Evolutionary conservation across 2,888 invertebrate genomes (phyloP), one percentile per base, ranked within the genome.

Genomic region (Schrankia costaestrigalis): DNA sequence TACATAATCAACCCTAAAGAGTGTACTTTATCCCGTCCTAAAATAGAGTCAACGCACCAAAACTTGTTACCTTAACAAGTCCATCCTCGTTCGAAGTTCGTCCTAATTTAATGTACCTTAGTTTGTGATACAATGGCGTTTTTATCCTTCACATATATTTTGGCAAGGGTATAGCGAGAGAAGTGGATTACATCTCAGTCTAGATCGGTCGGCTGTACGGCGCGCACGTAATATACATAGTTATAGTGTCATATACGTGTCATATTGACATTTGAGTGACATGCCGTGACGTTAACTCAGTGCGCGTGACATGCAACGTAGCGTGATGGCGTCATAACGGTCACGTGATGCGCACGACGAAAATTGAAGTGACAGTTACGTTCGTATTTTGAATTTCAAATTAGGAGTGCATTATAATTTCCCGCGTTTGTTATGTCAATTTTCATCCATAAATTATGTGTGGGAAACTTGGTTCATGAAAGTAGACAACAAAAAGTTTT

Each of bases 161-260:
- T 70, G 70, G 63, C 67, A 71, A 74, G 65, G 59, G 57, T 62
- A 62, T 53, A 63, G 46, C 59, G 66, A 62, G 63, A 64, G 64
- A 64, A 65, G 64, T 66, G 60, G 61, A 65, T 64, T 71, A 66
- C 64, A 71, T 73, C 68, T 76, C 80, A 83, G 78, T 82, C 74
- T 76, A 77, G 73, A 77, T 68, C 75, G 66, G 71, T 62, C 77
- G 69, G 68, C 58, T 70, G 74, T 44, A 60, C 64, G 59, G 67
- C 59, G 67, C 74, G 71, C 82, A 79, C 79, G 81, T 77, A 51
- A 47, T 65, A 67, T 52, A 56, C 56, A 63, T 56, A 58, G 54
- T 46, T 57, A 50, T 54, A 56, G 42, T 37, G 36, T 35, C 35
- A 49, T 47, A 36, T 18, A 54, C 34, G 46, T 59, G 60, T 62